Evolutionary conservation across 2,888 invertebrate genomes (phyloP).

Genomic region (Tenodera sinensis): DNA sequence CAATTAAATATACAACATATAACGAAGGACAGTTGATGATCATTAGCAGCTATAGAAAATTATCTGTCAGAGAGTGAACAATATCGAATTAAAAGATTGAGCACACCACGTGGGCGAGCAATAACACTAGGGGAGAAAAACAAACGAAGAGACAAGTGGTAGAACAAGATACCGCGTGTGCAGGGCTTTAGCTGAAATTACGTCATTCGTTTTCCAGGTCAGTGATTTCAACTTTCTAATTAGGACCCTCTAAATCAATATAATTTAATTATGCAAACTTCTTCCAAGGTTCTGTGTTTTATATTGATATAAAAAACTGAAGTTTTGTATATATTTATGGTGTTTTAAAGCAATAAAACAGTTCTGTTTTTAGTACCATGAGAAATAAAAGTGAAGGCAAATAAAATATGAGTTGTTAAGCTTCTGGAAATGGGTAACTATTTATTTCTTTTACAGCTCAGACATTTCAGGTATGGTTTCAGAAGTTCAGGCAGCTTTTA

Average conservation of each 20-base stretch:
- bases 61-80: background rate
- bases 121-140: background rate
- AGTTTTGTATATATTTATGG: background rate
- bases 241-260: background rate
- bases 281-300: background rate
- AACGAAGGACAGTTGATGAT: background rate
- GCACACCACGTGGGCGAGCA: background rate
- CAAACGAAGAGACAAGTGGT: background rate
- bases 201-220: background rate
- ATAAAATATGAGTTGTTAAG: too few species aligned
- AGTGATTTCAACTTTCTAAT: background rate
- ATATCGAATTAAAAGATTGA: background rate
- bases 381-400: background rate
- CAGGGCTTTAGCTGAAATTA: background rate
- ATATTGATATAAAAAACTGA: background rate
- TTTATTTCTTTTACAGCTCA: too few species aligned
- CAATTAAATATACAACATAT: background rate
- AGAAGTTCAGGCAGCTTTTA: too few species aligned
- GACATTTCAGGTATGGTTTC: too few species aligned
- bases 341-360: background rate
- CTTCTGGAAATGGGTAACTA: too few species aligned
- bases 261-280: background rate
- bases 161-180: background rate
- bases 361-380: background rate
- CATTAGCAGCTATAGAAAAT: background rate